A percentile compares a stretch with the other conserved stretches of the same genome.
These are phyloP conservation scores for Pyxicephalus adspersus DNA, from an alignment of 2,113 vertebrate species.

Conservation along the genomic window DNA sequence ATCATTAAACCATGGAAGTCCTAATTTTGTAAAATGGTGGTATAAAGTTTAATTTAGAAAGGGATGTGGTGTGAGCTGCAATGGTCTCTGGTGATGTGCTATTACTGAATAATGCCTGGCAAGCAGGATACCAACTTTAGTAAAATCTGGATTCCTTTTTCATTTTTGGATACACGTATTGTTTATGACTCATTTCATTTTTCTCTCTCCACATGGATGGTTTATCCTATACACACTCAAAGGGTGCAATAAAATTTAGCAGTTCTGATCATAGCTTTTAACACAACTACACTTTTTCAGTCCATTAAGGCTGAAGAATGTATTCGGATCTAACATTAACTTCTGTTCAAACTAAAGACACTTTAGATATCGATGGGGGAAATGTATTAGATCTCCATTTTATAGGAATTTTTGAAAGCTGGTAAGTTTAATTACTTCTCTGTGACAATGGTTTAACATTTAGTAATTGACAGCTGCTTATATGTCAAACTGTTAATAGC, in stretches of 20 bases:
- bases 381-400: conserved; percentile 15
- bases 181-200: background rate
- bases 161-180: background rate
- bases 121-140: too few species aligned
- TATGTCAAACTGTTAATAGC: conserved; percentile 24
- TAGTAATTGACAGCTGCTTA: conserved; percentile 39
- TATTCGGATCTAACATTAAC: conserved; percentile 24
- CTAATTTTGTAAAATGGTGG: too few species aligned
- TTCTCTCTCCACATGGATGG: background rate
- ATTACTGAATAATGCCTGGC: too few species aligned
- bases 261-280: conserved; percentile 1
- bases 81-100: too few species aligned
- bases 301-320: background rate
- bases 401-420: conserved; percentile 42
- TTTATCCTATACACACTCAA: conserved; percentile 1
- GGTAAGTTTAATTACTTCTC: conserved; percentile 21
- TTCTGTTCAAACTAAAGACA: conserved; percentile 33
- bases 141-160: too few species aligned
- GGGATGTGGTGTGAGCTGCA: too few species aligned
- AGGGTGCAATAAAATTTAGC: background rate
- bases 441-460: conserved; percentile 39
- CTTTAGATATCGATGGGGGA: conserved; percentile 24
- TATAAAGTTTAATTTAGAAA: too few species aligned
- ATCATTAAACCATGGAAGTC: too few species aligned
- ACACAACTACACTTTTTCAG: conserved; percentile 12